A percentile compares a stretch with the other conserved stretches of the same genome.
Evolutionary conservation across 35 echinoderm and acorn worm species (phyloP).

Genomic region (Ptychodera flava): DNA sequence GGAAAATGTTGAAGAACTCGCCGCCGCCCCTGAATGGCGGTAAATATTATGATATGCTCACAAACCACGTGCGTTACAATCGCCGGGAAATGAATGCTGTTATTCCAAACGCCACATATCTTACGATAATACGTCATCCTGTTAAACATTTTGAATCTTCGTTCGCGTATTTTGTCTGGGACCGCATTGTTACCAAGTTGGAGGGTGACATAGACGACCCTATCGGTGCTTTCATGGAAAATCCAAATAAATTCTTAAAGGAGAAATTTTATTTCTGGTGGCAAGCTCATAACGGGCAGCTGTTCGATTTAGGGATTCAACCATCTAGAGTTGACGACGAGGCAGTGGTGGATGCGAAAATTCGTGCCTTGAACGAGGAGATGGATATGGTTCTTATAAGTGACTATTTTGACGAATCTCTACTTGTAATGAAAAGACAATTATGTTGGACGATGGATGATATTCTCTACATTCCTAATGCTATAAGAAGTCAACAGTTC

Average conservation of each 20-base stretch:
- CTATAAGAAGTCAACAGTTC: neutral
- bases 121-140: slow-evolving; percentile 62
- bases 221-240: slow-evolving; percentile 47
- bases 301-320: slow-evolving; percentile 59
- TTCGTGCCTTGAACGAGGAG: slow-evolving; percentile 31
- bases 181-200: neutral
- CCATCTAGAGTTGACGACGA: slow-evolving; percentile 21
- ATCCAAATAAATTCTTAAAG: slow-evolving; percentile 40
- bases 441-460: slow-evolving; percentile 48
- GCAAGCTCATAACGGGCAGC: slow-evolving; percentile 51
- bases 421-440: slow-evolving; percentile 29
- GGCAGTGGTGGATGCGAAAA: slow-evolving; percentile 4
- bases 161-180: slow-evolving; percentile 63
- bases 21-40: neutral
- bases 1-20: neutral
- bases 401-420: slow-evolving; percentile 55
- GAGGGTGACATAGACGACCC: neutral
- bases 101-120: slow-evolving; percentile 47
- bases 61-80: slow-evolving; percentile 54
- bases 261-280: slow-evolving; percentile 31
- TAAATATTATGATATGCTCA: slow-evolving; percentile 37
- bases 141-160: slow-evolving; percentile 58
- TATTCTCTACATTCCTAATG: slow-evolving; percentile 39
- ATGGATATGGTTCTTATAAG: slow-evolving; percentile 40
- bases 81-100: slow-evolving; percentile 35